Evolutionary conservation across 1,140 invertebrate species (phyloP).

Genomic region (Agraylea sexmaculata): DNA sequence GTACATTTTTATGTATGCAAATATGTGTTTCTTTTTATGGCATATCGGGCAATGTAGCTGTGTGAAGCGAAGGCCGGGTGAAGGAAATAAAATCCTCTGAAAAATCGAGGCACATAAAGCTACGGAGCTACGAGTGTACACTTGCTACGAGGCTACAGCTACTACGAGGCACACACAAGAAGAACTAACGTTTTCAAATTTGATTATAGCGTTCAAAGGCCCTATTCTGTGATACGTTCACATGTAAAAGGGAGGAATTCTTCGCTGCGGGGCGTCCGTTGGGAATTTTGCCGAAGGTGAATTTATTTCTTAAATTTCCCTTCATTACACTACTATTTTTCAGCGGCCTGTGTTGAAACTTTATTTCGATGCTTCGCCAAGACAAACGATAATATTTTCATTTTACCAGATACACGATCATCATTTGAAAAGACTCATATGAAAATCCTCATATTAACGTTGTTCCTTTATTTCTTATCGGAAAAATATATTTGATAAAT

Average conservation of each 20-base stretch:
- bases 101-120: slow-evolving; percentile 10
- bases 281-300: slow-evolving; percentile 3
- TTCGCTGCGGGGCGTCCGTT: background rate
- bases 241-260: too few species aligned
- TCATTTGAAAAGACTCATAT: too few species aligned
- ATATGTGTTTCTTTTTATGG: too few species aligned
- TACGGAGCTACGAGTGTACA: too few species aligned
- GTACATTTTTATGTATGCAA: too few species aligned
- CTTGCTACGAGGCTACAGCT: too few species aligned
- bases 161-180: too few species aligned
- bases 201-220: slow-evolving; percentile 12
- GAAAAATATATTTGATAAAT: too few species aligned
- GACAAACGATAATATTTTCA: background rate
- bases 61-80: too few species aligned
- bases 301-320: slow-evolving; percentile 2
- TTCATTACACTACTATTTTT: background rate
- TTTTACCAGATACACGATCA: slow-evolving; percentile 4
- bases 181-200: slow-evolving; percentile 14
- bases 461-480: too few species aligned
- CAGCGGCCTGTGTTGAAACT: background rate
- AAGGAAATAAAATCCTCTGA: slow-evolving; percentile 14
- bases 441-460: too few species aligned
- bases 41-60: too few species aligned
- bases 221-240: slow-evolving; percentile 1
- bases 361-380: background rate